A percentile compares a stretch with the other conserved stretches of the same genome.
These are phyloP conservation scores for Nanorana parkeri DNA, from an alignment of 2,113 vertebrate genomes.

Conservation along the genomic window DNA sequence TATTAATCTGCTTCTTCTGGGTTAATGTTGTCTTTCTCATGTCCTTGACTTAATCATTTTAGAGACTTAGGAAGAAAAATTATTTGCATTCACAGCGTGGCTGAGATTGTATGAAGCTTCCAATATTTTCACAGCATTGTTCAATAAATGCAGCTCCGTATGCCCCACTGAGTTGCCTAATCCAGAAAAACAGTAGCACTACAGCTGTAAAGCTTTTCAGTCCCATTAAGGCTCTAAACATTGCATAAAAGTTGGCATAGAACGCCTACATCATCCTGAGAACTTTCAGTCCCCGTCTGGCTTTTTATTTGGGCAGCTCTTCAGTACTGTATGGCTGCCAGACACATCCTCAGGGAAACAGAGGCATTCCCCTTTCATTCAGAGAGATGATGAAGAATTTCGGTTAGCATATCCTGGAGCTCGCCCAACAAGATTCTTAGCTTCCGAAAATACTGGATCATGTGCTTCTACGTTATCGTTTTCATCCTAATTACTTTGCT, in stretches of 20 bases:
- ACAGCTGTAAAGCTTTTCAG: conserved; percentile 1
- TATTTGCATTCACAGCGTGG: too few relatives aligned
- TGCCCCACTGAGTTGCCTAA: neutral
- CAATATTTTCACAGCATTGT: too few relatives aligned
- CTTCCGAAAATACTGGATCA: neutral
- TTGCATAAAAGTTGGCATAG: conserved; percentile 6
- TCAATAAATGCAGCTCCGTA: neutral
- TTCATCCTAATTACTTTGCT: too few relatives aligned
- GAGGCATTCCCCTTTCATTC: conserved; percentile 12
- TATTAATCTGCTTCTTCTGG: too few relatives aligned
- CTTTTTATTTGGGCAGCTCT: neutral
- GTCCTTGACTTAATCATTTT: too few relatives aligned
- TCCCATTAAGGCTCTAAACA: neutral
- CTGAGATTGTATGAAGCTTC: too few relatives aligned
- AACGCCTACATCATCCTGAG: conserved; percentile 1
- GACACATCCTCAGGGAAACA: neutral
- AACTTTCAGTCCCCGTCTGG: conserved; percentile 19
- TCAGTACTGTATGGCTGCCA: conserved; percentile 11
- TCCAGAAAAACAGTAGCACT: neutral
- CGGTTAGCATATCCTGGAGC: neutral
- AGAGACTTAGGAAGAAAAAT: too few relatives aligned
- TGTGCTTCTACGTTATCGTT: too few relatives aligned
- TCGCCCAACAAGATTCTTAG: neutral
- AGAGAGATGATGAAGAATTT: neutral
- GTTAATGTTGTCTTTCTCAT: too few relatives aligned